Evolutionary conservation across 1,140 invertebrate species (phyloP), one percentile per base, ranked within the genome.

Genomic region (Papilio helenus): DNA sequence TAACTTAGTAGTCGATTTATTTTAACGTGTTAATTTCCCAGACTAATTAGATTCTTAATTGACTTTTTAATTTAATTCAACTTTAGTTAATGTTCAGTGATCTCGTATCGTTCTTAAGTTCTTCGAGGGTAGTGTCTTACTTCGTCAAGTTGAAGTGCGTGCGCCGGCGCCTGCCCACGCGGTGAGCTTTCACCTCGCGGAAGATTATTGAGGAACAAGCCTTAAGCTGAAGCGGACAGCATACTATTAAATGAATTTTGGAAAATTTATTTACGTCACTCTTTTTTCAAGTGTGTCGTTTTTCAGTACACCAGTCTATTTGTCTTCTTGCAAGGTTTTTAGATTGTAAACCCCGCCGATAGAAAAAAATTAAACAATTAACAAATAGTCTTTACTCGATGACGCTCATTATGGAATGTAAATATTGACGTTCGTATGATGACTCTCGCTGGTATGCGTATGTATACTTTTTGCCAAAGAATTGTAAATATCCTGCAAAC

Each of bases 81-180:
- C 3, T 46, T 49, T 26, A 23, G 18, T 73, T 46, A 76, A 76
- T 55, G 26, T 29, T 76, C 26, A 76, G 8, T 51, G 73, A 76
- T 29, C 49, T 26, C 23, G 34, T 26, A 73, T 26, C 42, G 23
- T 23, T 74, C 26, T 4, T 34, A 29, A 18, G 49, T 34, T n/a
- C 29, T 76, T 10, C 49, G 73, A 76, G 61, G 61, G 20, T 29
- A 34, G 73, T 61, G n/a, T 65, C 76, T 23, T 20, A 34, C 39
- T 77, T n/a, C 55, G 49, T 58, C 74, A 76, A 58, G 46, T 58
- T 58, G 74, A 12, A 42, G 72, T 73, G 72, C 72, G 44, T 49
- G 34, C 76, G 55, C 76, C 39, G 76, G 76, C 76, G 76, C 76
- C 76, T 42, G n/a, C 76, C 76, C 58, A 77, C 76, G 76, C 76